Base-by-base conservation (phyloP, 2,113 vertebrate genomes). In the Thunnus maccoyii region DNA sequence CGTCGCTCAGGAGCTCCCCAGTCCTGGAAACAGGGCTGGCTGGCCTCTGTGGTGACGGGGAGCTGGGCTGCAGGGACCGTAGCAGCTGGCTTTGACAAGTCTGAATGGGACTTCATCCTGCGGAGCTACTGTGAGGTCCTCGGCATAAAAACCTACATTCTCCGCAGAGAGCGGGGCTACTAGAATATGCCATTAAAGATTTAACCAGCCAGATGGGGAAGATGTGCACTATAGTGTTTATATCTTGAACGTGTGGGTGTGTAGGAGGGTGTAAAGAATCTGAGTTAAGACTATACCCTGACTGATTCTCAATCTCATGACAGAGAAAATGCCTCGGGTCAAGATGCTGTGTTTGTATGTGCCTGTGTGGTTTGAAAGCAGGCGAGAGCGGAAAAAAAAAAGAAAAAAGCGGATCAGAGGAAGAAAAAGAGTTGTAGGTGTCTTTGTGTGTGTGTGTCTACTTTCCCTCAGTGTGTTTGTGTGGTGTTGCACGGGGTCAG, bases 111-210 rank as follows among this genome's bases (percentile, higher is more conserved):
- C 65, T 77, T 30, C 20, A 69, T 48, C 63, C 56, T 60, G 57
- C 22, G 62, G 68, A 61, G 60, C 72, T 62, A 52, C 47, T 78
- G 46, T 32, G 55, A 69, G 63, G 82, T 78, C 47, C 30, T 71
- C 9, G 2, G 56, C 46, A 70, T 65, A 57, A 84, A 86, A 63
- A 25, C 51, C 51, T 61, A 22, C 64, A 68, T 76, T 61, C 55
- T 51, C 51, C 72, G 46, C 44, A 3, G 68, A 76, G 54, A 80
- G 65, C 4, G 0, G 27, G 27, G 71, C 52, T 18, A 46, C 65
- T 52, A 41, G 20, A 84, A 80, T 61, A 74, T 58, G 54, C 64
- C 62, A 87, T 88, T 81, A 90, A 90, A 88, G 66, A 85, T 90
- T 82, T 72, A 88, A 72, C 56, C 51, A 16, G 72, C 63, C 82